phyloP scores from a whole-genome alignment of 2,797 vertebrate species.

The Centropyge bicolor region DNA sequence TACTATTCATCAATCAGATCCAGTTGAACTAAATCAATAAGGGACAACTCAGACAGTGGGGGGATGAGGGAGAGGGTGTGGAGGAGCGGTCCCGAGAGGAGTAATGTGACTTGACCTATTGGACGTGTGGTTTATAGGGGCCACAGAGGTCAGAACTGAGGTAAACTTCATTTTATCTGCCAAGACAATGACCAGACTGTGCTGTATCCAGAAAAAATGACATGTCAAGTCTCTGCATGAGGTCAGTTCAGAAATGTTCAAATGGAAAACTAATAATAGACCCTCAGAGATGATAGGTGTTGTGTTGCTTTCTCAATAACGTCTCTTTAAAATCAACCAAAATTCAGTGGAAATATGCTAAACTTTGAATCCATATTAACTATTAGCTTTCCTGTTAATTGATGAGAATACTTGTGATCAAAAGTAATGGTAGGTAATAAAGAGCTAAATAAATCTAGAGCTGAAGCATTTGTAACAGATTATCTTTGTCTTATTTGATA shows the following conservation, averaged over 20 bases:
- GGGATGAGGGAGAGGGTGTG: constrained; percentile 29
- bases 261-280: not conserved
- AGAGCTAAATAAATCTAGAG: not conserved
- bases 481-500: not conserved
- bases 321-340: no score
- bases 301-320: not conserved
- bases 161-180: constrained; percentile 35
- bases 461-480: not conserved
- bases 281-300: not conserved
- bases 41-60: constrained; percentile 66
- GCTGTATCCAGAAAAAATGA: not conserved
- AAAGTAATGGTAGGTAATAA: no score
- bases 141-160: constrained; percentile 68
- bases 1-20: constrained; percentile 78
- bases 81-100: constrained; percentile 57
- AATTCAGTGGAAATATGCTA: not conserved
- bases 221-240: not conserved
- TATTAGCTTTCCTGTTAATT: not conserved
- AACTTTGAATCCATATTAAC: not conserved
- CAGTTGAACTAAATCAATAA: constrained; percentile 81
- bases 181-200: not conserved
- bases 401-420: not conserved
- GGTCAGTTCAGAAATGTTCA: not conserved
- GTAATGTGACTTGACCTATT: constrained; percentile 40
- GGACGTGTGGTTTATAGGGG: constrained; percentile 24